These are phyloP conservation scores for Gymnocephalus cernua DNA, from an alignment of 2,113 vertebrate species.

Conservation along the genomic window DNA sequence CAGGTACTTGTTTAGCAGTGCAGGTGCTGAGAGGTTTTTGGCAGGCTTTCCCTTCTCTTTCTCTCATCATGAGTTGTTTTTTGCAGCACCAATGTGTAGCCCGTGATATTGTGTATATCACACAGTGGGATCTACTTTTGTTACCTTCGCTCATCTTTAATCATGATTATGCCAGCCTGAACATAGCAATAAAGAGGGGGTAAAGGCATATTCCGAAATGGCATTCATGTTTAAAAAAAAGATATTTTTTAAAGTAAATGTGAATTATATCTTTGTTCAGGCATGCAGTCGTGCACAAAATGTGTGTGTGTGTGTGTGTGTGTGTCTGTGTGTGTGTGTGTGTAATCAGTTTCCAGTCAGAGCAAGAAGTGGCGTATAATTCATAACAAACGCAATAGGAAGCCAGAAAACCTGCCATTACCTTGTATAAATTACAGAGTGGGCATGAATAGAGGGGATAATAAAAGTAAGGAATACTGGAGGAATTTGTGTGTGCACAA, in stretches of 20 bases:
- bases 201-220: constrained; percentile 13
- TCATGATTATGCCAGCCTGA: constrained; percentile 46
- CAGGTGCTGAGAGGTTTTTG: constrained; percentile 59
- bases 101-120: constrained; percentile 29
- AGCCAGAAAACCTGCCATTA: constrained; percentile 27
- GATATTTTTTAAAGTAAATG: not conserved
- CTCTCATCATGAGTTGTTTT: constrained; percentile 43
- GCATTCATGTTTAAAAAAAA: constrained; percentile 21
- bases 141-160: constrained; percentile 40
- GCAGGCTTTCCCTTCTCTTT: constrained; percentile 24
- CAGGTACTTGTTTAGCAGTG: constrained; percentile 53
- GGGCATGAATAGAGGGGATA: constrained; percentile 13
- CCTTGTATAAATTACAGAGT: constrained; percentile 11
- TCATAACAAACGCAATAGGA: constrained; percentile 5
- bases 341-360: constrained; percentile 28
- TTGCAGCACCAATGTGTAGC: constrained; percentile 24
- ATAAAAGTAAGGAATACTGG: not conserved
- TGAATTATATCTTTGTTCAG: constrained; percentile 33
- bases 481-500: not conserved
- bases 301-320: too few relatives aligned
- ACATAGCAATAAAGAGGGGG: constrained; percentile 19
- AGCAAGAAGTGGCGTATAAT: constrained; percentile 23
- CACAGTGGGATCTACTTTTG: constrained; percentile 39
- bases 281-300: not conserved
- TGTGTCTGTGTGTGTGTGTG: not conserved